Conservation (phyloP, 2,113 vertebrate genomes). For the Dissostichus mawsoni region DNA sequence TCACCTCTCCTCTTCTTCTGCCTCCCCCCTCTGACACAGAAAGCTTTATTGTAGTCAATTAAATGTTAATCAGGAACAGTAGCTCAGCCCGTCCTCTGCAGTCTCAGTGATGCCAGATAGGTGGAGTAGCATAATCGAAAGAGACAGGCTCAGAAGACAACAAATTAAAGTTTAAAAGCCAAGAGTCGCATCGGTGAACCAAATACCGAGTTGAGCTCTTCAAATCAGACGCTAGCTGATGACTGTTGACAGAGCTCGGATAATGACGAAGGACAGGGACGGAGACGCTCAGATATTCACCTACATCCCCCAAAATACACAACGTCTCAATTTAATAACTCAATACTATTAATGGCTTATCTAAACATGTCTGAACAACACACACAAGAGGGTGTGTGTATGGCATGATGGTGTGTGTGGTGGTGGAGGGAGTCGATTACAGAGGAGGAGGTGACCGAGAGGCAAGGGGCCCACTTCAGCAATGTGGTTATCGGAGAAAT, state of each 20-base stretch:
- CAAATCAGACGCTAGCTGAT: slow-evolving; percentile 28
- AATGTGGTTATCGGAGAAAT: slow-evolving; percentile 79
- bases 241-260: slow-evolving; percentile 23
- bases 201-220: slow-evolving; percentile 50
- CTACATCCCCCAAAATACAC: background rate
- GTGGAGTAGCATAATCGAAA: slow-evolving; percentile 73
- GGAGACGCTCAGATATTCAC: slow-evolving; percentile 9
- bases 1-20: slow-evolving; percentile 18
- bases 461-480: slow-evolving; percentile 71
- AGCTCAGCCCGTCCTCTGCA: slow-evolving; percentile 53
- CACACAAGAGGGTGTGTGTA: slow-evolving; percentile 12
- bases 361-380: slow-evolving; percentile 3
- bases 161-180: slow-evolving; percentile 83
- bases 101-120: slow-evolving; percentile 49
- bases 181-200: slow-evolving; percentile 43
- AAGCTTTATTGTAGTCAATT: slow-evolving; percentile 80
- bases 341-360: background rate
- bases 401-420: slow-evolving; percentile 4
- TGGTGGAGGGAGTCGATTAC: slow-evolving; percentile 47
- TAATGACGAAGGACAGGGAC: background rate
- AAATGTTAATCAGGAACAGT: slow-evolving; percentile 82
- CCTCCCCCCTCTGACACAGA: slow-evolving; percentile 57
- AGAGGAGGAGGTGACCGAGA: slow-evolving; percentile 37
- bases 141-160: slow-evolving; percentile 79
- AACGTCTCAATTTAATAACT: slow-evolving; percentile 1